Percentiles rank a stretch among this genome's conserved stretches.
phyloP scores from a whole-genome alignment of 2,888 invertebrate genomes.

The Psylliodes chrysocephalus region DNA sequence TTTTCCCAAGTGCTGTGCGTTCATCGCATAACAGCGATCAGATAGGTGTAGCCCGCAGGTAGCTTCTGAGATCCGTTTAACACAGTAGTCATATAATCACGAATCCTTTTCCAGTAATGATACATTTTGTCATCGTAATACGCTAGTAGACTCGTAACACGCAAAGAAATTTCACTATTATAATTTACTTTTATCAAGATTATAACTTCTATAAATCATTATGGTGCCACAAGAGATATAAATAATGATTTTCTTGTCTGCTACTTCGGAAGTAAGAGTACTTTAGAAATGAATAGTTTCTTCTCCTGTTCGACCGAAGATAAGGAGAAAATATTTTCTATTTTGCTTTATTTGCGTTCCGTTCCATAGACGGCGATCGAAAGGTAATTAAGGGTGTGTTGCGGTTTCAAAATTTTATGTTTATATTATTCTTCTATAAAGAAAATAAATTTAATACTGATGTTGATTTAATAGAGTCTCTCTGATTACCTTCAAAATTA shows the following conservation, averaged over 20 bases:
- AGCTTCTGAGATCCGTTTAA: slow-evolving; percentile 30
- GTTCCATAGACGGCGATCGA: too few relatives aligned
- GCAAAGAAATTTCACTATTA: slow-evolving; percentile 45
- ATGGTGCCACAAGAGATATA: slow-evolving; percentile 41
- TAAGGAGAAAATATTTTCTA: slow-evolving; percentile 13
- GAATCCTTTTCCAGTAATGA: slow-evolving; percentile 39
- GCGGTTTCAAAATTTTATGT: too few relatives aligned
- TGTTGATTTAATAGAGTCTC: too few relatives aligned
- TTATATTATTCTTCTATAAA: too few relatives aligned
- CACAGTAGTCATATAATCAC: slow-evolving; percentile 43
- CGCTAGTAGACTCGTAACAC: slow-evolving; percentile 38
- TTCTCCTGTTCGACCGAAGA: slow-evolving; percentile 24
- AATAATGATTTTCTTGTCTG: slow-evolving; percentile 43
- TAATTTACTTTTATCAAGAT: slow-evolving; percentile 49
- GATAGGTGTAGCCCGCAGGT: neutral
- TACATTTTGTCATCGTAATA: slow-evolving; percentile 44
- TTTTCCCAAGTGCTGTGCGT: too few relatives aligned
- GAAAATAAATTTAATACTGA: too few relatives aligned
- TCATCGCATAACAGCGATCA: too few relatives aligned
- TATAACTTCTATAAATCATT: slow-evolving; percentile 41
- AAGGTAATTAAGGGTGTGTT: too few relatives aligned
- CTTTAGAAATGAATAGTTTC: slow-evolving; percentile 34
- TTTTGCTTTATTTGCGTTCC: slow-evolving; percentile 14
- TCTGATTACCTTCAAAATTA: too few relatives aligned
- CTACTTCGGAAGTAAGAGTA: slow-evolving; percentile 39